Base-by-base conservation (phyloP, 2,888 invertebrate species). In the Scrobipalpa atriplicella region DNA sequence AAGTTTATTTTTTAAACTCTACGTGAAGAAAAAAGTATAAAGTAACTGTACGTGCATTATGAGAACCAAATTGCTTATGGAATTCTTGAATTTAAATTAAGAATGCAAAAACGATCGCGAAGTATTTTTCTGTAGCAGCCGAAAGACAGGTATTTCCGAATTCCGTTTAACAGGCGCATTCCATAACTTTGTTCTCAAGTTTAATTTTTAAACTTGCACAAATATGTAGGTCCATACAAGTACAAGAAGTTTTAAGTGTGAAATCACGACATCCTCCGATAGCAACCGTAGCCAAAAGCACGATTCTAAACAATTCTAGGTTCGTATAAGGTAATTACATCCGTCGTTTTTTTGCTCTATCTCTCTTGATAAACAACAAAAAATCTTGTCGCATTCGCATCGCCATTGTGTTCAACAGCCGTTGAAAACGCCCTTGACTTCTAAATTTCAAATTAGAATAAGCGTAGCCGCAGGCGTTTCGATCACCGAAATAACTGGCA, bases 301-400 rank as follows among this genome's bases (percentile, higher is more conserved):
- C 68, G 70, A 61, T 68, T 56, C 29, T 66, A 75, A 78, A 78
- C 75, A 75, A 74, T 73, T 71, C 69, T 72, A 72, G 36, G 16
- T 73, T 74, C 70, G 73, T 71, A 72, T 74, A 74, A 74, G 77
- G 75, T 84, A 84, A 87, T 84, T 81, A 86, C 82, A 81, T 86
- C 87, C 84, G 83, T 80, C 73, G 80, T 82, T 76, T 84, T 85
- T 83, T 77, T 72, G n/a, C 75, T 67, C 70, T 73, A 70, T 69
- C 71, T 68, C 68, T 72, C 65, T 62, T 67, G 56, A 68, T 61
- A 69, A 43, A 64, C 65, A 52, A 67, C 56, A 66, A 71, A 77
- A 75, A 76, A 77, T 73, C 79, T 78, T 82, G 82, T 83, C 82
- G 74, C 77, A 80, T 83, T 84, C 72, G 79, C 70, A 74, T 67